These are phyloP conservation scores for Cheilosia impressa DNA, from an alignment of 2,888 invertebrate genomes.

Conservation along the genomic window DNA sequence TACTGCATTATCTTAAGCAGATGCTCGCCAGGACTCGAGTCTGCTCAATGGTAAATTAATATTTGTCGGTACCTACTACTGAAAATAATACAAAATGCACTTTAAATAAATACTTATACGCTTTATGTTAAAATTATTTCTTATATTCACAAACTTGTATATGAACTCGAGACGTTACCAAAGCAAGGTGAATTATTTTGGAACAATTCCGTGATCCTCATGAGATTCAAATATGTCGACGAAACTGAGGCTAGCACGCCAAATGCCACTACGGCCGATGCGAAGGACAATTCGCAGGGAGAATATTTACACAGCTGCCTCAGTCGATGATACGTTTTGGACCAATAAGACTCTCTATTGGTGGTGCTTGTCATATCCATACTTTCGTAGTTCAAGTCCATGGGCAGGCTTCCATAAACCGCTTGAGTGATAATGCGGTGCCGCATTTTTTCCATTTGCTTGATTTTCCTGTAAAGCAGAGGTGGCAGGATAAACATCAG, in stretches of 20 bases:
- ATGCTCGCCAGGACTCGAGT: too few species aligned
- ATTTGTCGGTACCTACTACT: too few species aligned
- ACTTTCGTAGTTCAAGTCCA: constrained; percentile 81
- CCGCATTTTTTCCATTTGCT: constrained; percentile 84
- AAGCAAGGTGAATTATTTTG: constrained; percentile 90
- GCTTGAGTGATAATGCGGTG: constrained; percentile 81
- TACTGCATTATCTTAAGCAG: too few species aligned
- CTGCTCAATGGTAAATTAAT: too few species aligned
- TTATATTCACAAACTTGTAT: constrained; percentile 45
- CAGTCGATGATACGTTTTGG: constrained; percentile 20
- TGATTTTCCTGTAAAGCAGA: constrained; percentile 89
- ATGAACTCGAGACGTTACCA: constrained; percentile 85
- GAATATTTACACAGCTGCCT: constrained; percentile 79
- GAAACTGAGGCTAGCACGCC: constrained; percentile 87
- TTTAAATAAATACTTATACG: not conserved
- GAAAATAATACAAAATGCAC: not conserved
- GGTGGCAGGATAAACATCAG: constrained; percentile 94
- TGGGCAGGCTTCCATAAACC: constrained; percentile 81
- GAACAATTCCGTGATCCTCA: constrained; percentile 87
- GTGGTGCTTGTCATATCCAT: constrained; percentile 77
- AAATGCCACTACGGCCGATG: constrained; percentile 86
- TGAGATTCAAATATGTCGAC: constrained; percentile 89
- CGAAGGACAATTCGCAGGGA: constrained; percentile 84
- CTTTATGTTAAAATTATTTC: constrained; percentile 19
- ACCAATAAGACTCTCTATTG: constrained; percentile 42